Evolutionary conservation across 1,140 invertebrate genomes (phyloP), one percentile per base, ranked within the genome.

Genomic region (Lepidotrigona ventralis): DNA sequence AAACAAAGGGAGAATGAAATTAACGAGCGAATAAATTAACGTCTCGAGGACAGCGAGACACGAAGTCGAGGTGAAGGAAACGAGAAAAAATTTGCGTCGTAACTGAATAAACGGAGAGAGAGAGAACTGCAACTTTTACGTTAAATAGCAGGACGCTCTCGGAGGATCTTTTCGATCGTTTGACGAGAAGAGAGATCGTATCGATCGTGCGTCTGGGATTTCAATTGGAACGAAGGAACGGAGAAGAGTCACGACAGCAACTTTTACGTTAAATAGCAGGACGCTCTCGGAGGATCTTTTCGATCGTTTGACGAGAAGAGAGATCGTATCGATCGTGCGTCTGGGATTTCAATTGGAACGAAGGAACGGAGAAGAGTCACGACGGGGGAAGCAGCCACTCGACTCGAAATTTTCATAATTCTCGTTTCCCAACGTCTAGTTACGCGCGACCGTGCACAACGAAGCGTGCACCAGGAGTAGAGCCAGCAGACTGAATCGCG

Each of bases 341-440:
- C 29, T n/a, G 21, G 17, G 1, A 39, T 39, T 58, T 54, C 53
- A 76, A 73, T 26, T 5, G 71, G n/a, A 33, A 33, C 39, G 58
- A 26, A 60, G 6, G 21, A 39, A 74, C 33, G 12, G 11, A 39
- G n/a, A 26, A 9, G 15, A n/a, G 17, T 19, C 39, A 39, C 1
- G 17, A 46, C 5, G 19, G 11, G 11, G 39, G 19, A 51, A 1
- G 26, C 11, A 8, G n/a, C 1, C 51, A n/a, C 53, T 33, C 54
- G 29, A 58, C 39, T 46, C 54, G 14, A 64, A 77, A 66, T 77
- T 77, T 77, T 64, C 60, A 66, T 64, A 77, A 51, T 64, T 64
- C n/a, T 53, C 60, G 39, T 76, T 26, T 39, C 6, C 60, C 69
- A 23, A 17, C 19, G 46, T 64, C 75, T 63, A 58, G 33, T 39